Evolutionary conservation across 2,888 invertebrate genomes (phyloP).

Genomic region (Unio delphinus): DNA sequence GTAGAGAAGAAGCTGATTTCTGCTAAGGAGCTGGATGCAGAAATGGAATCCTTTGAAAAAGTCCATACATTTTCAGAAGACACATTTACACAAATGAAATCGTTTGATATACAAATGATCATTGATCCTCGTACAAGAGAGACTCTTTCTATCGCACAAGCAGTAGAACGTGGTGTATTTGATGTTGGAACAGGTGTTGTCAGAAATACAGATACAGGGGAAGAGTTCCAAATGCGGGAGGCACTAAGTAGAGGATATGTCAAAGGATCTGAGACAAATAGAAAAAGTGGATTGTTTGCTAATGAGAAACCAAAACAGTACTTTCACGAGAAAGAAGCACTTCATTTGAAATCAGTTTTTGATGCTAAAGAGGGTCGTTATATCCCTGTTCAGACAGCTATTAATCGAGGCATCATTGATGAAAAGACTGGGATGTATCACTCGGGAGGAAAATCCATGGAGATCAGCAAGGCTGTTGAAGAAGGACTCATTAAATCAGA

Average conservation of each 20-base stretch:
- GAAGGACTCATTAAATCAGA: conserved; percentile 46
- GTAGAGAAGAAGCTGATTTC: conserved; percentile 89
- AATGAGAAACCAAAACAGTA: conserved; percentile 29
- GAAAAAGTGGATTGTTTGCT: conserved; percentile 35
- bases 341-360: conserved; percentile 54
- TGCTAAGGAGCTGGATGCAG: conserved; percentile 58
- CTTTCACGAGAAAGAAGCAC: conserved; percentile 31
- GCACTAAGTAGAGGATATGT: conserved; percentile 47
- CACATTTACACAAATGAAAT: conserved; percentile 45
- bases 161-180: conserved; percentile 68
- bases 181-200: conserved; percentile 40
- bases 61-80: conserved; percentile 37
- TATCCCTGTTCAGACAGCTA: conserved; percentile 78
- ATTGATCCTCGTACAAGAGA: conserved; percentile 86
- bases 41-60: conserved; percentile 39
- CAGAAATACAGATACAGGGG: conserved; percentile 43
- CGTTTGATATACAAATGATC: conserved; percentile 40
- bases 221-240: conserved; percentile 51
- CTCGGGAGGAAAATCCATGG: conserved; percentile 42
- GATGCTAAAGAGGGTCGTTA: conserved; percentile 86
- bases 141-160: conserved; percentile 84
- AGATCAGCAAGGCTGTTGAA: conserved; percentile 42
- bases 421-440: conserved; percentile 59
- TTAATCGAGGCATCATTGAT: conserved; percentile 83
- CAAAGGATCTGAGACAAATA: conserved; percentile 31